Percentiles rank a stretch among this genome's conserved stretches.
Conservation (phyloP, 2,113 vertebrate genomes). For the Eubucco bourcierii region DNA sequence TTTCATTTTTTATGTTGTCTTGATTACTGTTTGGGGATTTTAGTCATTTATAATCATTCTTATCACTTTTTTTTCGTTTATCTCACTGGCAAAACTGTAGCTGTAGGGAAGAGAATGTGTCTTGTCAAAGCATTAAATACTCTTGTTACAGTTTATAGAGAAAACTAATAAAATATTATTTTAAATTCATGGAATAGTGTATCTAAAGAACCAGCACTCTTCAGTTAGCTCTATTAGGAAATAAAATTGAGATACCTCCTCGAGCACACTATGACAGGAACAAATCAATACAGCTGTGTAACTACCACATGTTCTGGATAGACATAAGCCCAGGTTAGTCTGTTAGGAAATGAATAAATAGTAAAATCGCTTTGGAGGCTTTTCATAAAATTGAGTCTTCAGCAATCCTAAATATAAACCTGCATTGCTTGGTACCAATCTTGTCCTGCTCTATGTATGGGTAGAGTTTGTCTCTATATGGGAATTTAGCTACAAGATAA, state of each 20-base stretch:
- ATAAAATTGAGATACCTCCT: not conserved
- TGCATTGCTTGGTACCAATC: constrained; percentile 33
- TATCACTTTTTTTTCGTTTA: not conserved
- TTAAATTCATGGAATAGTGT: not conserved
- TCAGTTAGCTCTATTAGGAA: not conserved
- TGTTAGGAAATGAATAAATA: constrained; percentile 47
- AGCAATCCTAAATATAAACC: constrained; percentile 68
- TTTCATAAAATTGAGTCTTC: constrained; percentile 46
- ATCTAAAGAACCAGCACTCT: not conserved
- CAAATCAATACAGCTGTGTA: not conserved
- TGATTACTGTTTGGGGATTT: not conserved
- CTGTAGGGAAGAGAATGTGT: accelerated
- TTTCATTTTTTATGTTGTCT: not conserved
- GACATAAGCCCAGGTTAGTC: constrained; percentile 33
- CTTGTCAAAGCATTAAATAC: not conserved
- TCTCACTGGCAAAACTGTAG: not conserved
- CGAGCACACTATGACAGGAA: not conserved
- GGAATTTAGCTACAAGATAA: constrained; percentile 67
- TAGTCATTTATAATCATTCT: not conserved
- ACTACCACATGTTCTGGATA: not conserved
- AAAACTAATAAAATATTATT: not conserved
- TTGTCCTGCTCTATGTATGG: constrained; percentile 48
- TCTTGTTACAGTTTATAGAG: not conserved
- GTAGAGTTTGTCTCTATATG: constrained; percentile 62
- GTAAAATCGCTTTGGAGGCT: constrained; percentile 10